Conservation (phyloP, 2,888 invertebrate species). For the Pycnomerus fuliginosus region DNA sequence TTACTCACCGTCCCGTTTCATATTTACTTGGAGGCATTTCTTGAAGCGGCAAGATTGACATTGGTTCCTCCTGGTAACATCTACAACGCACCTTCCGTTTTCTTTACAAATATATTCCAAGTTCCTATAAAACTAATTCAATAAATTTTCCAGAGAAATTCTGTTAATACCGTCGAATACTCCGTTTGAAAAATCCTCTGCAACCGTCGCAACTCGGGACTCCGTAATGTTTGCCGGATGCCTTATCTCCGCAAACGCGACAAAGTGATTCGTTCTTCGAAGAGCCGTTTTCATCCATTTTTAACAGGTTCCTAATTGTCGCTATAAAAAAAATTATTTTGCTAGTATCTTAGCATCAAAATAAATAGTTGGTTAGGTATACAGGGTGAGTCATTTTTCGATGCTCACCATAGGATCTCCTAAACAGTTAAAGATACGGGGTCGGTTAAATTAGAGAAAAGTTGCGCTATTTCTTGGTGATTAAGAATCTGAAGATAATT, state of each 20-base stretch:
- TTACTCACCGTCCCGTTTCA: slow-evolving; percentile 88
- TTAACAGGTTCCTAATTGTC: too few species aligned
- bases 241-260: slow-evolving; percentile 86
- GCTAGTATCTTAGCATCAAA: too few species aligned
- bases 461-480: too few species aligned
- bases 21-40: slow-evolving; percentile 87
- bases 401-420: too few species aligned
- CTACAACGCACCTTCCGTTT: slow-evolving; percentile 81
- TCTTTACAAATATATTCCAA: slow-evolving; percentile 92
- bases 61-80: slow-evolving; percentile 89
- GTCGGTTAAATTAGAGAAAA: too few species aligned
- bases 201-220: slow-evolving; percentile 88
- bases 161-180: slow-evolving; percentile 75
- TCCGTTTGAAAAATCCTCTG: slow-evolving; percentile 91
- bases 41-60: slow-evolving; percentile 93
- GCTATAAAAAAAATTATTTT: too few species aligned
- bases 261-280: slow-evolving; percentile 69
- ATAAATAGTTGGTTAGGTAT: too few species aligned
- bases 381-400: too few species aligned
- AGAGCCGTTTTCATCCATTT: too few species aligned
- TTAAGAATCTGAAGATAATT: too few species aligned
- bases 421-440: too few species aligned
- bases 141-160: slow-evolving; percentile 3
- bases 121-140: slow-evolving; percentile 60
- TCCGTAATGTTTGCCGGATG: slow-evolving; percentile 86